phyloP scores from a whole-genome alignment of 2,888 invertebrate species.

The Odontocerum albicorne region DNA sequence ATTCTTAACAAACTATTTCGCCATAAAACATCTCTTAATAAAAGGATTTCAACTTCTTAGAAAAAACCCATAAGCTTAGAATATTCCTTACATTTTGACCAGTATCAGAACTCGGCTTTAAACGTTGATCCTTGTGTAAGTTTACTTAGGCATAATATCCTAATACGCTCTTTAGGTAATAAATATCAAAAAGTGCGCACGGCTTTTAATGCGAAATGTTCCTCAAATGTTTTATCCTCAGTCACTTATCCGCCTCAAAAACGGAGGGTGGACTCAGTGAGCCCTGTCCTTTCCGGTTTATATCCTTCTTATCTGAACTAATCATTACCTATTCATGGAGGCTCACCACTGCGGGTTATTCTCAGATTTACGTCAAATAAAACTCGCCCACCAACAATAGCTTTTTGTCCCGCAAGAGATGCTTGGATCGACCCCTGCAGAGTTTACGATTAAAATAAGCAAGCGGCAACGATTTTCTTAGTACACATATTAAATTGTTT shows the following conservation, averaged over 20 bases:
- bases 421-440: slow-evolving; percentile 11
- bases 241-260: not conserved
- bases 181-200: too few species aligned
- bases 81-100: too few species aligned
- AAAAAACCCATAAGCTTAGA: too few species aligned
- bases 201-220: slow-evolving; percentile 1
- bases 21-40: too few species aligned
- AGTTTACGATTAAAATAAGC: slow-evolving; percentile 33
- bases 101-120: too few species aligned
- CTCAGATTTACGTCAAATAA: slow-evolving; percentile 33
- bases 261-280: slow-evolving; percentile 2
- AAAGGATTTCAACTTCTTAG: too few species aligned
- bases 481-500: slow-evolving; percentile 2
- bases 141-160: too few species aligned
- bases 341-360: slow-evolving; percentile 18
- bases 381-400: slow-evolving; percentile 29
- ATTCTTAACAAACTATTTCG: too few species aligned
- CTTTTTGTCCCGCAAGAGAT: slow-evolving; percentile 24
- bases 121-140: too few species aligned
- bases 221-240: slow-evolving; percentile 7
- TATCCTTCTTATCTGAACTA: slow-evolving; percentile 24
- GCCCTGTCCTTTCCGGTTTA: slow-evolving; percentile 25
- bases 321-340: slow-evolving; percentile 28
- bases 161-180: too few species aligned
- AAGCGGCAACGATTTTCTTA: slow-evolving; percentile 23